A percentile compares a stretch with the other conserved stretches of the same genome.
Evolutionary conservation across 2,113 vertebrate genomes (phyloP).

Genomic region (Ardeotis arabs): DNA sequence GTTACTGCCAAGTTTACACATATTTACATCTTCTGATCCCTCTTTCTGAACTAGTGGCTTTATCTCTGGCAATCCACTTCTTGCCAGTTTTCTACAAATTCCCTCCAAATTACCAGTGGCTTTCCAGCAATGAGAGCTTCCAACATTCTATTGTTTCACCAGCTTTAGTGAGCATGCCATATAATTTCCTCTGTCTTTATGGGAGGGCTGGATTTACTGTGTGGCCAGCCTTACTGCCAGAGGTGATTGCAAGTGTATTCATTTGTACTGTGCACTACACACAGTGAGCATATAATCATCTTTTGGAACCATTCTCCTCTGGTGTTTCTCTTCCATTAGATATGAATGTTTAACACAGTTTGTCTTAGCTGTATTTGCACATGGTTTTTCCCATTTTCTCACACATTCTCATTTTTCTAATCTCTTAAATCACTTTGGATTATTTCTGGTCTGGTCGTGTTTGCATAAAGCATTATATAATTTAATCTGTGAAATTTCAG

Average conservation of each 20-base stretch:
- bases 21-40: conserved; percentile 27
- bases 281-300: background rate
- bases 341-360: background rate
- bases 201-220: background rate
- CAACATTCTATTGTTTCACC: conserved; percentile 27
- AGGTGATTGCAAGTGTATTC: background rate
- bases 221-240: conserved; percentile 18
- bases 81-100: conserved; percentile 37
- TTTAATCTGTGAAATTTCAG: background rate
- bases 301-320: background rate
- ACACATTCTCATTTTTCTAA: background rate
- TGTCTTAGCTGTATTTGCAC: background rate
- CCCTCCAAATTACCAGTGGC: conserved; percentile 9
- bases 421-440: background rate
- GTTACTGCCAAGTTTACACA: background rate
- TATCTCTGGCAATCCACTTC: background rate
- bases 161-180: conserved; percentile 12
- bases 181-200: conserved; percentile 29
- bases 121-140: conserved; percentile 3
- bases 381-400: background rate
- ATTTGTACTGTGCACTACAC: background rate
- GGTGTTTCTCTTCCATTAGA: background rate
- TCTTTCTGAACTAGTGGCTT: background rate
- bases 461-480: background rate
- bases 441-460: background rate